A percentile compares a stretch with the other conserved stretches of the same genome.
These are phyloP conservation scores for Sturmia bella DNA, from an alignment of 2,888 invertebrate genomes.

Conservation along the genomic window DNA sequence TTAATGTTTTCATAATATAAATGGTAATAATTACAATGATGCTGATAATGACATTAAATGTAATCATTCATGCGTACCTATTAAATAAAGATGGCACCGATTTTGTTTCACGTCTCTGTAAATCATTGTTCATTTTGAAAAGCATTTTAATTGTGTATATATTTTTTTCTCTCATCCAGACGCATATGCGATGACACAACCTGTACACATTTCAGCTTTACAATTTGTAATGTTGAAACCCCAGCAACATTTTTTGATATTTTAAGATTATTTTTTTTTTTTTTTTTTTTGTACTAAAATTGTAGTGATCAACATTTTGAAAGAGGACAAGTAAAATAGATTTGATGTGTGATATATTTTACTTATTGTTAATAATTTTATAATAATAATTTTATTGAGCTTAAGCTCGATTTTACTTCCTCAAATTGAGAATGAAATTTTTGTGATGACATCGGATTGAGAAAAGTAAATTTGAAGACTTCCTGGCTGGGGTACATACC, in stretches of 20 bases:
- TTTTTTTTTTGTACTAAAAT: too few relatives aligned
- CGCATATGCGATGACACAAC: background rate
- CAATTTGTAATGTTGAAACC: background rate
- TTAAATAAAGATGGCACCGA: conserved; percentile 19
- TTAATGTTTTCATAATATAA: conserved; percentile 42
- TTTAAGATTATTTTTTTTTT: too few relatives aligned
- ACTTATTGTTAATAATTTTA: too few relatives aligned
- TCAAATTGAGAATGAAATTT: too few relatives aligned
- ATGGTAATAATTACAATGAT: conserved; percentile 32
- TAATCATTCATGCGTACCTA: conserved; percentile 1
- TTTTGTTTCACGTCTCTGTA: conserved; percentile 16
- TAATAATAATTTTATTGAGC: too few relatives aligned
- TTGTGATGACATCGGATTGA: too few relatives aligned
- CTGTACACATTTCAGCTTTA: background rate
- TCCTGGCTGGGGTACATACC: too few relatives aligned
- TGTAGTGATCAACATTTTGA: background rate
- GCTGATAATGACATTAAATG: conserved; percentile 45
- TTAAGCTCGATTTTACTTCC: too few relatives aligned
- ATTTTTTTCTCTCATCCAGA: background rate
- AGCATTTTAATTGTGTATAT: conserved; percentile 35
- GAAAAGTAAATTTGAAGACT: too few relatives aligned
- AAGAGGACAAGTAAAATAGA: too few relatives aligned
- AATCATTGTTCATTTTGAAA: conserved; percentile 30
- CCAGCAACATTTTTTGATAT: background rate
- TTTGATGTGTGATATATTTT: too few relatives aligned